Base-by-base conservation (phyloP, 2,797 vertebrate species). In the Pyrrhura leucotis region DNA sequence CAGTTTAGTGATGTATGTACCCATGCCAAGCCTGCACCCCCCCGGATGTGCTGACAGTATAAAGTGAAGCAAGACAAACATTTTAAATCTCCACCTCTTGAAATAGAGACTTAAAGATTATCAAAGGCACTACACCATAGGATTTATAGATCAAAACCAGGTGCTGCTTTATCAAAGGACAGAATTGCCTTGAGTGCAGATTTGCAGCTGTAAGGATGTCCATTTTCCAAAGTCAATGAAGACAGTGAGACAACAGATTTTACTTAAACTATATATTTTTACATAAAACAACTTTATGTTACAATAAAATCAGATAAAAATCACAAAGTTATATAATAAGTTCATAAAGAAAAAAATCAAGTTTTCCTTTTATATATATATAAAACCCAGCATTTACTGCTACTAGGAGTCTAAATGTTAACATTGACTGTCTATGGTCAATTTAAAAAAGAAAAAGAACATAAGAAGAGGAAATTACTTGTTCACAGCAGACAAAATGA, bases 191-290 rank as follows among this genome's bases (percentile, higher is more conserved):
- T 20, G 25, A 76, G 35, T 31, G 56, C 54, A 84, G 58, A 51
- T 19, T 33, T 12, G 11, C 44, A 73, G 54, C 44, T 20, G 8
- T 31, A 40, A 69, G 40, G 29, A 35, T 5, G 20, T 3, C 63
- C 1, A 26, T 65, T 88, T 73, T 67, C 83, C 37, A 7, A 76
- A 81, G 59, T 40, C 45, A 95, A 72, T 74, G 74, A 96, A 92
- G 58, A 90, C 62, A 92, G 31, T 1, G 35, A 94, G 80, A 81
- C 91, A 88, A 54, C 17, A 84, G 44, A 54, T 90, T 97, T 97
- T 97, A 97, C 96, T 96, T 97, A 96, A 99, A 98, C 98, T 98
- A 98, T 98, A 98, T 98, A 98, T 99, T 99, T 98, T 98, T 98
- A 98, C 98, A 98, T 98, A 98, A 97, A 98, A 98, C 98, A 98